phyloP scores from a whole-genome alignment of 1,140 invertebrate genomes.

The Harpegnathos saltator region DNA sequence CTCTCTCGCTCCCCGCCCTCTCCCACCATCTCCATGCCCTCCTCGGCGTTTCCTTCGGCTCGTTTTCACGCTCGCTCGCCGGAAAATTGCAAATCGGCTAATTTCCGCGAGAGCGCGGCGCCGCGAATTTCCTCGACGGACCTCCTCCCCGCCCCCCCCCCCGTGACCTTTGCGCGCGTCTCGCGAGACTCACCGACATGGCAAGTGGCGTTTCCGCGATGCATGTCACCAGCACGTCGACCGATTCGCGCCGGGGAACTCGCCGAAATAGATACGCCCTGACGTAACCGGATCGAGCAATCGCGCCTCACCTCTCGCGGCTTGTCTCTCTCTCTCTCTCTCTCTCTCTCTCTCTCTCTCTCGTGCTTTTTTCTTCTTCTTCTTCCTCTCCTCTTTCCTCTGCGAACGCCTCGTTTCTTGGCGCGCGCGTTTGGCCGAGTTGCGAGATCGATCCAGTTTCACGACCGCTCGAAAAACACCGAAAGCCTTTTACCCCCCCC shows the following conservation, averaged over 20 bases:
- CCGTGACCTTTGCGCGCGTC: constrained; percentile 9
- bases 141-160: too few relatives aligned
- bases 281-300: constrained; percentile 25
- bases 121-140: constrained; percentile 4
- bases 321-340: neutral
- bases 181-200: constrained; percentile 34
- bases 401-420: neutral
- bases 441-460: constrained; percentile 42
- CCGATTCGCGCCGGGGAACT: constrained; percentile 27
- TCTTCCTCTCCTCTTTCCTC: neutral
- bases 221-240: neutral
- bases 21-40: too few relatives aligned
- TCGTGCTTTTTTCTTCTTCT: neutral
- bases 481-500: constrained; percentile 37
- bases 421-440: neutral
- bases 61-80: constrained; percentile 40
- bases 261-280: neutral
- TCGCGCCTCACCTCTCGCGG: neutral
- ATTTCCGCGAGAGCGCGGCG: constrained; percentile 13
- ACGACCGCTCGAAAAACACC: constrained; percentile 15
- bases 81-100: constrained; percentile 47
- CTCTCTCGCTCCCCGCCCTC: too few relatives aligned
- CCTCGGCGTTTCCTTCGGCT: neutral
- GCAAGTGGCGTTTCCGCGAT: neutral
- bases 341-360: neutral